Evolutionary conservation across 2,797 vertebrate species (phyloP).

Genomic region (Helostoma temminkii): DNA sequence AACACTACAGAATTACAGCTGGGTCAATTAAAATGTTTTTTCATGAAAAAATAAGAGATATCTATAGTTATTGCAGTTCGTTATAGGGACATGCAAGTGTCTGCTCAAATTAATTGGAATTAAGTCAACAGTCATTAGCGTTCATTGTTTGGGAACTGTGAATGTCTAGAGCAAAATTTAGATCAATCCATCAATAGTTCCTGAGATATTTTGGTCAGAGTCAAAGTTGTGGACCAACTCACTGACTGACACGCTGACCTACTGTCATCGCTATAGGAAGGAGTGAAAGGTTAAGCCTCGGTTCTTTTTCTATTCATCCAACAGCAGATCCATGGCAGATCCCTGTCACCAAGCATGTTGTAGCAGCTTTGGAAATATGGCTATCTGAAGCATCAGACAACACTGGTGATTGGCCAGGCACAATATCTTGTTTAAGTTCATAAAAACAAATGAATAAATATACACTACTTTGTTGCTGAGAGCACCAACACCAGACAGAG

Average conservation of each 20-base stretch:
- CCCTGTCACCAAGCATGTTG: conserved; percentile 9
- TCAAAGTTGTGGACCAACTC: background rate
- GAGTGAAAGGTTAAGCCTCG: background rate
- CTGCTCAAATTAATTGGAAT: too few species aligned
- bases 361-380: conserved; percentile 31
- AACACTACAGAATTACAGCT: background rate
- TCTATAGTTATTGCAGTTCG: too few species aligned
- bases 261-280: background rate
- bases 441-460: conserved; percentile 77
- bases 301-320: conserved; percentile 12
- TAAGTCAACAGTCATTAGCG: background rate
- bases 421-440: conserved; percentile 74
- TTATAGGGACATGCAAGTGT: too few species aligned
- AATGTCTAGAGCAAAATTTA: background rate
- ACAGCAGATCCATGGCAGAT: conserved; percentile 10
- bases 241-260: background rate
- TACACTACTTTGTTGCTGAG: conserved; percentile 54
- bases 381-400: conserved; percentile 37
- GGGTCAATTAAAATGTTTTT: too few species aligned
- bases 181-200: background rate
- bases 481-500: conserved; percentile 52
- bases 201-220: conserved; percentile 6
- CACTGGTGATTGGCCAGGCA: conserved; percentile 37
- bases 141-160: background rate
- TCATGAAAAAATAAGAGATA: too few species aligned